phyloP scores from a whole-genome alignment of 2,113 vertebrate genomes.

The Callopanchax toddi region DNA sequence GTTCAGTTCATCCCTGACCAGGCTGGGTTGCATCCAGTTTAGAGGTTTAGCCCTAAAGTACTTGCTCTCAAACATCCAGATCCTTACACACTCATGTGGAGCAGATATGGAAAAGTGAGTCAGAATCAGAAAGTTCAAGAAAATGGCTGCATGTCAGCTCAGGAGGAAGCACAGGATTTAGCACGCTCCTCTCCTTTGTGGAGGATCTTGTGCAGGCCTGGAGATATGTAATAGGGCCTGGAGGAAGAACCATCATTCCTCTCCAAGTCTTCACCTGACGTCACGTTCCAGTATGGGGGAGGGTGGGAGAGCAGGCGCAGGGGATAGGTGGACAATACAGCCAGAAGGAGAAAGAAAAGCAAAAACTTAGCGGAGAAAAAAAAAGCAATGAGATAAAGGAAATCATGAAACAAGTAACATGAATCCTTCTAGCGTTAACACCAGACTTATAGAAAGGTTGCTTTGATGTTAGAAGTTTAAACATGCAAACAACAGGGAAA shows the following conservation, averaged over 20 bases:
- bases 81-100: slow-evolving; percentile 20
- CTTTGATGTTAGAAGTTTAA: not conserved
- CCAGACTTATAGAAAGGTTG: not conserved
- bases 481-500: not conserved
- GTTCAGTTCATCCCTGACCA: slow-evolving; percentile 37
- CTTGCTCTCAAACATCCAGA: slow-evolving; percentile 48
- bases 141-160: slow-evolving; percentile 26
- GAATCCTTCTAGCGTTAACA: too few relatives aligned
- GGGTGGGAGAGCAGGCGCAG: slow-evolving; percentile 16
- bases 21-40: slow-evolving; percentile 51
- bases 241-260: slow-evolving; percentile 92
- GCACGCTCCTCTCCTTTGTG: slow-evolving; percentile 85
- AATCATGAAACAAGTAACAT: not conserved
- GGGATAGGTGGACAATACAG: not conserved
- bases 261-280: slow-evolving; percentile 95
- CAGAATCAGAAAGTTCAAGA: slow-evolving; percentile 40
- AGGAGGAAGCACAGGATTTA: slow-evolving; percentile 81
- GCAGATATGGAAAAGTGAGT: slow-evolving; percentile 53
- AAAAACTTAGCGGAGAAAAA: slow-evolving; percentile 43
- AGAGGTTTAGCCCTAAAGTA: slow-evolving; percentile 65
- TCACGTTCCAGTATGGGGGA: slow-evolving; percentile 19
- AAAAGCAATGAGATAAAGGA: slow-evolving; percentile 35
- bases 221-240: slow-evolving; percentile 95
- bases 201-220: slow-evolving; percentile 89
- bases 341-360: slow-evolving; percentile 40